Percentiles rank a stretch among this genome's conserved stretches.
Conservation (phyloP, 2,888 invertebrate species). For the Drosophila falleni region DNA sequence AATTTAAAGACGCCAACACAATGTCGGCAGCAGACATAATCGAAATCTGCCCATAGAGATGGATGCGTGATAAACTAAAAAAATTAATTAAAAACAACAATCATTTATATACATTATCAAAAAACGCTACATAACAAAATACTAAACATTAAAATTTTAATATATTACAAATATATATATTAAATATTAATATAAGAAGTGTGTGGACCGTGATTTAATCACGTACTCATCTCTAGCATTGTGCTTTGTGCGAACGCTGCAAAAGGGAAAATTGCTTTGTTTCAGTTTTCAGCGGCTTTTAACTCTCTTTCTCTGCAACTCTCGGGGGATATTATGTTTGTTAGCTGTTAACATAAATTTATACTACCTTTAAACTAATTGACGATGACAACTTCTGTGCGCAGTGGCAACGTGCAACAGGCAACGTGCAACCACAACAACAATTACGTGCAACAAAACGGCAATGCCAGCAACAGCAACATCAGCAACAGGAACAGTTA, state of each 20-base stretch:
- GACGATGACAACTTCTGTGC: constrained; percentile 71
- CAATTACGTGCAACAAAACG: constrained; percentile 39
- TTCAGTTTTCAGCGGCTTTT: constrained; percentile 46
- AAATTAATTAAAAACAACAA: neutral
- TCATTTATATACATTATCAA: too few relatives aligned
- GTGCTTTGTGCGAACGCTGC: constrained; percentile 20
- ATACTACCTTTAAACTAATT: constrained; percentile 74
- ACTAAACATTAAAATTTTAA: too few relatives aligned
- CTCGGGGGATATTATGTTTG: constrained; percentile 63
- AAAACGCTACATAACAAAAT: too few relatives aligned
- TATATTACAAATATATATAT: too few relatives aligned
- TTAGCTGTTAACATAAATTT: constrained; percentile 72
- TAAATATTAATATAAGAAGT: neutral
- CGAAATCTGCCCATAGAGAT: neutral
- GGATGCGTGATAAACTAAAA: neutral
- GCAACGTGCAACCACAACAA: constrained; percentile 46
- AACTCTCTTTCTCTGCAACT: constrained; percentile 19
- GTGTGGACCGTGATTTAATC: neutral
- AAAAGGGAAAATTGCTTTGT: constrained; percentile 69
- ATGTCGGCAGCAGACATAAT: neutral
- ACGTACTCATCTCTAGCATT: constrained; percentile 16
- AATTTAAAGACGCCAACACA: constrained; percentile 3
- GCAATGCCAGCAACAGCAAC: constrained; percentile 3
- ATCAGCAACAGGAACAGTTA: constrained; percentile 6
- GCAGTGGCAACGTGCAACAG: constrained; percentile 22